Evolutionary conservation across 2,888 invertebrate genomes (phyloP).

Genomic region (Neocrepidodera transversa): DNA sequence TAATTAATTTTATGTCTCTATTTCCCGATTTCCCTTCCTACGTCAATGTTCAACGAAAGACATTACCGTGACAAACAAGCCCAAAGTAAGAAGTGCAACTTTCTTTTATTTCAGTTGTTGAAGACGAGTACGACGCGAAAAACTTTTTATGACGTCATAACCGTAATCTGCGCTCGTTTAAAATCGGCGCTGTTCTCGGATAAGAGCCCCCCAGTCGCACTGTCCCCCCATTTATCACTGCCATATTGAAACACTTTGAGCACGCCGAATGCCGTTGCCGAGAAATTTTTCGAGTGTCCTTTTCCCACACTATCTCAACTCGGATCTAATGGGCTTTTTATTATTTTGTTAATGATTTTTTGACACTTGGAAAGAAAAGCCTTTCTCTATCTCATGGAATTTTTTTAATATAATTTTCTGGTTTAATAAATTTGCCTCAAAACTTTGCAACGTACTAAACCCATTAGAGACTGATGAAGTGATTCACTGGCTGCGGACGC

Average conservation of each 20-base stretch:
- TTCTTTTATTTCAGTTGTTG: conserved; percentile 39
- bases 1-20: no score
- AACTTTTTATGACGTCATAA: conserved; percentile 51
- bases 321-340: conserved; percentile 1
- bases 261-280: conserved; percentile 16
- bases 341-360: conserved; percentile 13
- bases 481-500: not conserved
- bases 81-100: conserved; percentile 25
- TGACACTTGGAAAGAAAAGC: not conserved
- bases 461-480: not conserved
- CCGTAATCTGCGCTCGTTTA: conserved; percentile 53
- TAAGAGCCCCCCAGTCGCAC: conserved; percentile 39
- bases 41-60: conserved; percentile 4
- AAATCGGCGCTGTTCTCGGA: conserved; percentile 41
- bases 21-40: no score
- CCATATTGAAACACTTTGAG: conserved; percentile 37
- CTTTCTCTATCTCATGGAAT: no score
- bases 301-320: not conserved
- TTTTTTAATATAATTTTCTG: no score
- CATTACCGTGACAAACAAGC: conserved; percentile 23
- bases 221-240: conserved; percentile 39
- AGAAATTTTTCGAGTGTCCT: conserved; percentile 17
- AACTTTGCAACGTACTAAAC: no score
- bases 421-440: no score
- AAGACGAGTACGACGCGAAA: conserved; percentile 29